Evolutionary conservation across 2,888 invertebrate species (phyloP).

Genomic region (Habroteleia sp.): DNA sequence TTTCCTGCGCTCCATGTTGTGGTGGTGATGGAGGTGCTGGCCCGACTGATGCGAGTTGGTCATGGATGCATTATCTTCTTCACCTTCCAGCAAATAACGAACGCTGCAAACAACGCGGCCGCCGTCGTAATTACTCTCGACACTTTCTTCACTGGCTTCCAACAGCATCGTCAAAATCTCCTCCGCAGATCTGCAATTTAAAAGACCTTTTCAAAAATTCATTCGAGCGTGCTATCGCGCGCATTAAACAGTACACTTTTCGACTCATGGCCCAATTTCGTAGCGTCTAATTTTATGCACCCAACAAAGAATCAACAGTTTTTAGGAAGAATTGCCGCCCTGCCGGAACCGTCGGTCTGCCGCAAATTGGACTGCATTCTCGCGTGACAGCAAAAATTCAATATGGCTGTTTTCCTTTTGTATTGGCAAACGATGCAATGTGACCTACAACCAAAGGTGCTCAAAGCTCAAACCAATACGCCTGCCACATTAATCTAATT

Average conservation of each 20-base stretch:
- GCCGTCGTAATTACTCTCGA: constrained; percentile 87
- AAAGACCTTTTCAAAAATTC: constrained; percentile 15
- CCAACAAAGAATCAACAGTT: no score
- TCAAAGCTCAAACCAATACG: constrained; percentile 31
- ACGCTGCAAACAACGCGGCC: constrained; percentile 94
- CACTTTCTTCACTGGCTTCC: constrained; percentile 91
- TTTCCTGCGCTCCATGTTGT: constrained; percentile 82
- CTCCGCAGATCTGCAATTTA: constrained; percentile 82
- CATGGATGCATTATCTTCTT: constrained; percentile 77
- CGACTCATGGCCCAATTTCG: no score
- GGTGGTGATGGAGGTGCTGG: constrained; percentile 71
- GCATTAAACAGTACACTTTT: constrained; percentile 3
- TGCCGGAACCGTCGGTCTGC: no score
- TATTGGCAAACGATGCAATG: constrained; percentile 14
- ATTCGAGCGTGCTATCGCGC: constrained; percentile 10
- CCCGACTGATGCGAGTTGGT: constrained; percentile 72
- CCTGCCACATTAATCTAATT: constrained; percentile 43
- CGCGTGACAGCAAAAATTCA: constrained; percentile 25
- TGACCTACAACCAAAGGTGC: constrained; percentile 1
- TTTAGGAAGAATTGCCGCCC: no score
- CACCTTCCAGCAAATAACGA: constrained; percentile 86
- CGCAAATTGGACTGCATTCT: constrained; percentile 11
- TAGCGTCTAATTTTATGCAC: no score
- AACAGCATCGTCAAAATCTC: constrained; percentile 96
- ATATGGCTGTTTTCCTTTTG: constrained; percentile 21